Evolutionary conservation across 2,113 vertebrate species (phyloP).

Genomic region (Trogon melanurus): DNA sequence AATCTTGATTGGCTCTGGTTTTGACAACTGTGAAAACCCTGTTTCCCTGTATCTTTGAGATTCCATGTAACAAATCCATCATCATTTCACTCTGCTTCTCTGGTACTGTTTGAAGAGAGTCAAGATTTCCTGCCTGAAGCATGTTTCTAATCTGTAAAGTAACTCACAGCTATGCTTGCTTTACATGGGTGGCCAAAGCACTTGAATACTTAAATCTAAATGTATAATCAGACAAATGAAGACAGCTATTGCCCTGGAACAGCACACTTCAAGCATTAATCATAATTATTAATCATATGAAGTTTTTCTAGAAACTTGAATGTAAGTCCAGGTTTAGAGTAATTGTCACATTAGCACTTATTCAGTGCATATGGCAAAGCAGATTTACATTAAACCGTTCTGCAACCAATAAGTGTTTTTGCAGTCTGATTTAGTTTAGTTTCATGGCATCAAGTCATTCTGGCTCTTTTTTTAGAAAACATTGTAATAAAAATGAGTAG

Average conservation of each 20-base stretch:
- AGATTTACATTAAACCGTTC: conserved; percentile 55
- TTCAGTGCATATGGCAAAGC: conserved; percentile 15
- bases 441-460: conserved; percentile 60
- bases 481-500: conserved; percentile 62
- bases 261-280: conserved; percentile 72
- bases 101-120: conserved; percentile 31
- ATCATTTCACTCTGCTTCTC: conserved; percentile 59
- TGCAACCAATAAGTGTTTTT: conserved; percentile 71
- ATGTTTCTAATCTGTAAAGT: conserved; percentile 39
- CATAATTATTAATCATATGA: conserved; percentile 69
- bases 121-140: conserved; percentile 55
- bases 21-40: conserved; percentile 63
- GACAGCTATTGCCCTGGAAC: conserved; percentile 63
- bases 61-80: conserved; percentile 64
- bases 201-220: conserved; percentile 70
- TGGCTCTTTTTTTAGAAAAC: conserved; percentile 34
- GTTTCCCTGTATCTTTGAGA: conserved; percentile 28
- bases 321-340: conserved; percentile 51
- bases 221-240: conserved; percentile 59
- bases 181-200: conserved; percentile 29
- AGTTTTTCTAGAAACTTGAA: conserved; percentile 54
- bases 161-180: not conserved
- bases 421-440: conserved; percentile 66
- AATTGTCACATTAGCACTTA: conserved; percentile 60
- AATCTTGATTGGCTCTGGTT: conserved; percentile 55